Percentiles rank a stretch among this genome's conserved stretches.
Conservation (phyloP, 2,888 invertebrate genomes). For the Erannis defoliaria region DNA sequence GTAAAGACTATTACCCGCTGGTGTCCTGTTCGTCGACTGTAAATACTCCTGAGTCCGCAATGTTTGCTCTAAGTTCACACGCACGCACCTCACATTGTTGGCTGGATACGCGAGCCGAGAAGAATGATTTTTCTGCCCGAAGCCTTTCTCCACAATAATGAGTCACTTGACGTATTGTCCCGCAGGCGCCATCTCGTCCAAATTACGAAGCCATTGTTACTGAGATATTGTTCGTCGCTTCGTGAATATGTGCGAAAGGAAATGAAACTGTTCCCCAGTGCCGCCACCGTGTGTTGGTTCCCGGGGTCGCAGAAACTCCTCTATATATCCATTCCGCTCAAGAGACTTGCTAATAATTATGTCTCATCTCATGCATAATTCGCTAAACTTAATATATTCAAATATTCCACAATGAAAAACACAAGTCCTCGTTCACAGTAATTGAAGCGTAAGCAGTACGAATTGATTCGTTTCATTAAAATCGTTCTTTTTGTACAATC, state of each 20-base stretch:
- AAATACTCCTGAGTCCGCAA: slow-evolving; percentile 23
- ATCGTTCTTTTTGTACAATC: slow-evolving; percentile 44
- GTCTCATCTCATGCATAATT: slow-evolving; percentile 32
- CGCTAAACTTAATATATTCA: slow-evolving; percentile 23
- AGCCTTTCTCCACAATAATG: slow-evolving; percentile 79
- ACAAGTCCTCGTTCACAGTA: not conserved
- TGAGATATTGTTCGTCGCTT: slow-evolving; percentile 77
- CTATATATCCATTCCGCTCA: slow-evolving; percentile 52
- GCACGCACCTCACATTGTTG: slow-evolving; percentile 68
- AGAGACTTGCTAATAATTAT: slow-evolving; percentile 50
- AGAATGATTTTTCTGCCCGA: slow-evolving; percentile 74
- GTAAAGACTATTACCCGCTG: slow-evolving; percentile 12
- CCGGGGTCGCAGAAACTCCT: slow-evolving; percentile 48
- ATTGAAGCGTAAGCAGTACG: not conserved
- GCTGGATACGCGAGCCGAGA: slow-evolving; percentile 56
- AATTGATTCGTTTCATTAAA: slow-evolving; percentile 16
- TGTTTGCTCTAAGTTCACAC: slow-evolving; percentile 55
- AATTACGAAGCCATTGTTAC: slow-evolving; percentile 82
- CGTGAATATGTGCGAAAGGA: slow-evolving; percentile 82
- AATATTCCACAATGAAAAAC: slow-evolving; percentile 5
- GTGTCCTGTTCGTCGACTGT: slow-evolving; percentile 1
- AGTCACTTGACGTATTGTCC: slow-evolving; percentile 82
- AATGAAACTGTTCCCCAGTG: slow-evolving; percentile 77
- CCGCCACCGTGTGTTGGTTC: slow-evolving; percentile 66
- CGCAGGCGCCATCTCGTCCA: slow-evolving; percentile 76